Conservation (phyloP, 2,888 invertebrate species). For the Spodoptera littoralis region DNA sequence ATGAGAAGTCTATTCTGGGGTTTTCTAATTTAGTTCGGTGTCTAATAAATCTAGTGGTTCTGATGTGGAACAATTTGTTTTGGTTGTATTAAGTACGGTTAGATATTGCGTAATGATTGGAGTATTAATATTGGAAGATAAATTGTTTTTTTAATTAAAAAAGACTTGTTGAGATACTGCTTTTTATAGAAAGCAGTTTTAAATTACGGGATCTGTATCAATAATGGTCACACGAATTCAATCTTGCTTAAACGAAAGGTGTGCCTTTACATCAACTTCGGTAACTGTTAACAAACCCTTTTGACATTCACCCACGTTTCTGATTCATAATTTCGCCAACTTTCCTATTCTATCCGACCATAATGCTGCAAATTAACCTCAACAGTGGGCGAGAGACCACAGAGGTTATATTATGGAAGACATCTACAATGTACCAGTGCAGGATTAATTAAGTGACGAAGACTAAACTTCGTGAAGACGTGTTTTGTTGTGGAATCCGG, state of each 20-base stretch:
- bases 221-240: too few relatives aligned
- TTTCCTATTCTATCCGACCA: conserved; percentile 39
- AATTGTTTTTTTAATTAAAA: conserved; percentile 16
- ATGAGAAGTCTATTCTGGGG: conserved; percentile 29
- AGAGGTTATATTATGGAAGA: conserved; percentile 43
- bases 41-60: conserved; percentile 8
- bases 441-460: conserved; percentile 3
- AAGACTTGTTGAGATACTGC: background rate
- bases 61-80: conserved; percentile 6
- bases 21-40: conserved; percentile 28
- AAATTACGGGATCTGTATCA: too few relatives aligned
- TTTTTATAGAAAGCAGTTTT: background rate
- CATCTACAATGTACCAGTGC: conserved; percentile 6
- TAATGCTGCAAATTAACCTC: conserved; percentile 32
- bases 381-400: conserved; percentile 38
- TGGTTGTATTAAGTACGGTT: conserved; percentile 1
- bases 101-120: conserved; percentile 17
- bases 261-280: background rate
- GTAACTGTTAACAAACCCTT: conserved; percentile 26
- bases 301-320: conserved; percentile 27
- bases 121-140: conserved; percentile 3
- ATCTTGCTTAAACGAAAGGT: too few relatives aligned
- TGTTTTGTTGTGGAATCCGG: too few relatives aligned
- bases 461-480: background rate
- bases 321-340: conserved; percentile 41